phyloP scores from a whole-genome alignment of 2,113 vertebrate species.

The Oncorhynchus nerka region DNA sequence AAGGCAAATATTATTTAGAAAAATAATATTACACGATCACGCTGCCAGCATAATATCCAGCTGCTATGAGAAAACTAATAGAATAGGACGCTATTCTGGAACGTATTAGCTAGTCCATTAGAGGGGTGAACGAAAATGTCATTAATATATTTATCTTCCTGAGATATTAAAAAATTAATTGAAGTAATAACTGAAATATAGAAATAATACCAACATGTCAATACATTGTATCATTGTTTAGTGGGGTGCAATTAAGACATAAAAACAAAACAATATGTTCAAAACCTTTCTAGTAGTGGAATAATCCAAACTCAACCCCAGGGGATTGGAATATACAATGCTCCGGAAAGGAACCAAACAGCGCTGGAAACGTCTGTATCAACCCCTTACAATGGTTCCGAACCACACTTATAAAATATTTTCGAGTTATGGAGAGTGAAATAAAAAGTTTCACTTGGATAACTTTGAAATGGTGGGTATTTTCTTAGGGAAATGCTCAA shows the following conservation, averaged over 20 bases:
- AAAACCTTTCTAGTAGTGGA: constrained; percentile 44
- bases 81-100: constrained; percentile 54
- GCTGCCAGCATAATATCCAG: too few species aligned
- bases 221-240: neutral
- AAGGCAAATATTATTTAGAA: too few species aligned
- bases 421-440: too few species aligned
- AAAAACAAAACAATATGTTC: neutral
- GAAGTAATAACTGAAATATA: too few species aligned
- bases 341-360: neutral
- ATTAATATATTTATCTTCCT: neutral
- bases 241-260: neutral
- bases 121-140: constrained; percentile 12
- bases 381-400: too few species aligned
- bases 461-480: too few species aligned
- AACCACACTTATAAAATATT: too few species aligned
- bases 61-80: too few species aligned
- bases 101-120: constrained; percentile 40
- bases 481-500: neutral
- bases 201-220: neutral
- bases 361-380: neutral
- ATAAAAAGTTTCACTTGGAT: too few species aligned
- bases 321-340: constrained; percentile 19
- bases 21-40: too few species aligned
- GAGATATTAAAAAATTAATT: neutral
- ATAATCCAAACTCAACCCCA: constrained; percentile 33